Conservation (phyloP, 2,888 invertebrate species). For the Mythimna albipuncta region DNA sequence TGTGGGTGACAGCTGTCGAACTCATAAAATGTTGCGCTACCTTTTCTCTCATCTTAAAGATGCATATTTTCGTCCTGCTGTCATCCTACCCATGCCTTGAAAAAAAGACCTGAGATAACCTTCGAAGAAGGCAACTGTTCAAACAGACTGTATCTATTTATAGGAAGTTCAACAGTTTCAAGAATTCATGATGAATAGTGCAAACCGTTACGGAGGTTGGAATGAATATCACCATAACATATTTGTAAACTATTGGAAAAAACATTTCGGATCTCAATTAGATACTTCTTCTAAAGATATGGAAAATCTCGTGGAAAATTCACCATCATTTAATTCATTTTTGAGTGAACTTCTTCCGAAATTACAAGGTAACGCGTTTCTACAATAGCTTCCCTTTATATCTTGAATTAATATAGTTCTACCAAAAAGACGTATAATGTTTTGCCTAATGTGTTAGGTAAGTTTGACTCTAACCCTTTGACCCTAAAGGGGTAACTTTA, state of each 20-base stretch:
- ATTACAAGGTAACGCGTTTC: conserved; percentile 71
- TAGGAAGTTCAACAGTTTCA: conserved; percentile 90
- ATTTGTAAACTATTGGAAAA: conserved; percentile 86
- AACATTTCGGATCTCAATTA: conserved; percentile 68
- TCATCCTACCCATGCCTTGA: too few relatives aligned
- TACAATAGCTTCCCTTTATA: background rate
- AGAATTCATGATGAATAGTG: conserved; percentile 86
- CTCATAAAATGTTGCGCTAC: too few relatives aligned
- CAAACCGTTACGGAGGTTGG: conserved; percentile 91
- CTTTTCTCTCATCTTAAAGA: too few relatives aligned
- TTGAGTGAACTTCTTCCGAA: conserved; percentile 72
- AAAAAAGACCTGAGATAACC: too few relatives aligned
- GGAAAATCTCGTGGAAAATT: conserved; percentile 38
- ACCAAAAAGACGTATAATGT: too few relatives aligned
- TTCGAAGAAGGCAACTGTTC: background rate
- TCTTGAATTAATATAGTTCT: background rate
- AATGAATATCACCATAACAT: conserved; percentile 89
- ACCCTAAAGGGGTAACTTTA: too few relatives aligned
- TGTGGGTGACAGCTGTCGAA: too few relatives aligned
- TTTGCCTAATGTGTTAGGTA: too few relatives aligned
- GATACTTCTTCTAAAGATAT: conserved; percentile 32
- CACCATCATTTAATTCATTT: conserved; percentile 64
- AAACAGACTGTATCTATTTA: conserved; percentile 11
- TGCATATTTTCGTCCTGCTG: too few relatives aligned
- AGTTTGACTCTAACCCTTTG: too few relatives aligned